Evolutionary conservation across 2,113 vertebrate species (phyloP).

Genomic region (Myiozetetes cayanensis): DNA sequence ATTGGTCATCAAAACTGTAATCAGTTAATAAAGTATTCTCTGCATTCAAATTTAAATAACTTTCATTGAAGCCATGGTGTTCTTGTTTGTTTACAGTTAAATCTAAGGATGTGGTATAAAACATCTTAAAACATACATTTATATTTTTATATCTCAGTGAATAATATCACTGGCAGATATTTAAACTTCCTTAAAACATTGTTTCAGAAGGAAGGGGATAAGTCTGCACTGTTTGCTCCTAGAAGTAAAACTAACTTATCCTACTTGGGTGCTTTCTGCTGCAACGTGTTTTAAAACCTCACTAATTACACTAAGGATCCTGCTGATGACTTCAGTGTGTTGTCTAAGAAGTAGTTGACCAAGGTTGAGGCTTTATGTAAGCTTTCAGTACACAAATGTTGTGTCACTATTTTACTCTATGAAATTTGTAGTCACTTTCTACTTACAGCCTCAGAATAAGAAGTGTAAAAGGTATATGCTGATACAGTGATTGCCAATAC

Average conservation of each 20-base stretch:
- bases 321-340: background rate
- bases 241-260: background rate
- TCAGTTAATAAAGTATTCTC: constrained; percentile 89
- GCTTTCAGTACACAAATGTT: background rate
- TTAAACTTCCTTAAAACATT: background rate
- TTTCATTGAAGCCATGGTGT: constrained; percentile 39
- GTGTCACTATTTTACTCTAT: background rate
- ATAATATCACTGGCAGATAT: background rate
- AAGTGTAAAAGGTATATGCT: background rate
- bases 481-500: background rate
- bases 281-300: background rate
- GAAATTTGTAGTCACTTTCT: background rate
- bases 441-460: background rate
- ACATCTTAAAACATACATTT: background rate
- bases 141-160: background rate
- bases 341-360: background rate
- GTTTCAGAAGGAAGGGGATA: background rate
- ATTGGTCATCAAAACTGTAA: constrained; percentile 78
- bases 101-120: background rate
- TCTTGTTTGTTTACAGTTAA: constrained; percentile 17
- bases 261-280: background rate
- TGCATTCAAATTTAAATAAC: constrained; percentile 73
- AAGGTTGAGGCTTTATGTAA: background rate
- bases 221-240: background rate
- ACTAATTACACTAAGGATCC: background rate